phyloP scores from a whole-genome alignment of 1,140 invertebrate genomes.

The Coptotermes formosanus region DNA sequence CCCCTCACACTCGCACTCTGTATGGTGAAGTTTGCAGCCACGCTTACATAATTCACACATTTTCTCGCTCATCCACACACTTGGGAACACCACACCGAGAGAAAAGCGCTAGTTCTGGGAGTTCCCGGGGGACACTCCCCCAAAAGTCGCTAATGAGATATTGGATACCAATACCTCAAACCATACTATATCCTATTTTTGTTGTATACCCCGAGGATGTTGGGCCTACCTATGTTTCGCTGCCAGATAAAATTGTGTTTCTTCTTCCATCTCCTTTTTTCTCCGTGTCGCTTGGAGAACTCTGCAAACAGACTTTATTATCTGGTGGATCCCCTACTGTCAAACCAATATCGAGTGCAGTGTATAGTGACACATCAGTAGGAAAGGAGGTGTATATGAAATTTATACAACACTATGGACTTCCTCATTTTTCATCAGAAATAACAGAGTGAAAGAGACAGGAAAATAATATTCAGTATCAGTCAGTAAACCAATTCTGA shows the following conservation, averaged over 20 bases:
- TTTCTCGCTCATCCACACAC: background rate
- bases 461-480: too few species aligned
- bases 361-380: background rate
- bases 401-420: background rate
- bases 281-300: background rate
- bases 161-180: constrained; percentile 11
- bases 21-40: background rate
- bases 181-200: background rate
- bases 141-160: constrained; percentile 3
- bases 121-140: background rate
- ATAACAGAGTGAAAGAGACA: background rate
- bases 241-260: constrained; percentile 1
- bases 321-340: background rate
- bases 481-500: background rate
- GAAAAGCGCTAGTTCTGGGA: background rate
- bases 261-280: background rate
- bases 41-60: background rate
- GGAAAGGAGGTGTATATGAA: background rate
- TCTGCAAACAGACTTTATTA: constrained; percentile 17
- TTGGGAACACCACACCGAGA: background rate
- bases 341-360: background rate
- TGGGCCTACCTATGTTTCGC: background rate
- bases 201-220: background rate
- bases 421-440: background rate
- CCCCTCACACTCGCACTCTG: background rate